These are phyloP conservation scores for Antechinus stuartii DNA, from an alignment of 2,113 vertebrate species.

Conservation along the genomic window DNA sequence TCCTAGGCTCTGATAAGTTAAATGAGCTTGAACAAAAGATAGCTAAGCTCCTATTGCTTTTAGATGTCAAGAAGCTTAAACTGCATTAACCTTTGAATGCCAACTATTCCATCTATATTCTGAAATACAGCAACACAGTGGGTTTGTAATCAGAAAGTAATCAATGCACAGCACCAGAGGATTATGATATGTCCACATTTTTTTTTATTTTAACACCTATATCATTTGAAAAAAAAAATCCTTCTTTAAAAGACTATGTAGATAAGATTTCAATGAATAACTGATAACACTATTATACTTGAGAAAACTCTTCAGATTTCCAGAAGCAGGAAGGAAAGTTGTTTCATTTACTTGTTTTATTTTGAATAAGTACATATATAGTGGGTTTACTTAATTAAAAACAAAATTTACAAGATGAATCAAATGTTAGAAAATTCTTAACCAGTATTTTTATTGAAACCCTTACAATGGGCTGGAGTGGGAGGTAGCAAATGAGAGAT, in stretches of 20 bases:
- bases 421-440: neutral
- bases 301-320: neutral
- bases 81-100: constrained; percentile 48
- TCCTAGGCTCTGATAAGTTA: constrained; percentile 63
- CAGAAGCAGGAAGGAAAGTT: neutral
- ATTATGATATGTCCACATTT: neutral
- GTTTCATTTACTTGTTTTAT: neutral
- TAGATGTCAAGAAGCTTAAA: constrained; percentile 52
- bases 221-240: neutral
- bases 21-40: constrained; percentile 80
- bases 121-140: constrained; percentile 31
- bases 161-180: neutral
- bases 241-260: neutral
- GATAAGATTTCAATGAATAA: too few species aligned
- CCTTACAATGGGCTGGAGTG: fast-evolving
- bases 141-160: constrained; percentile 40
- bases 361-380: neutral
- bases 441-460: neutral
- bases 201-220: constrained; percentile 17
- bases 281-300: neutral
- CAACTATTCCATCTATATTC: constrained; percentile 30
- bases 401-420: neutral
- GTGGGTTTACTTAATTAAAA: neutral
- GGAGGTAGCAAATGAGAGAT: neutral
- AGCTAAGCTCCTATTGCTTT: constrained; percentile 54